Evolutionary conservation across 2,888 invertebrate genomes (phyloP).

Genomic region (Hololepta plana): DNA sequence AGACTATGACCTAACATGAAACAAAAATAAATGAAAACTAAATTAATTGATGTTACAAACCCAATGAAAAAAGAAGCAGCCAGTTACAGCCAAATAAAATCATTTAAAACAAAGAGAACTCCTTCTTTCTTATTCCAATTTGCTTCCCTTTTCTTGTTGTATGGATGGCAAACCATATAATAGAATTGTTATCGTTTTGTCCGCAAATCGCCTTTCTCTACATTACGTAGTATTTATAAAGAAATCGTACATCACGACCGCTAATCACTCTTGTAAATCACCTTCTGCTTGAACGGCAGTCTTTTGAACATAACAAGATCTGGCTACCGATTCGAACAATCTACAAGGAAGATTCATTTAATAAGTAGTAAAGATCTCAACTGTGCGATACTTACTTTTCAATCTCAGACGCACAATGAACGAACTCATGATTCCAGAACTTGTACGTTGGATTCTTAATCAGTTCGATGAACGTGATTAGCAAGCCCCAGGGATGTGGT

Average conservation of each 20-base stretch:
- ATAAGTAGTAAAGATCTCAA: constrained; percentile 2
- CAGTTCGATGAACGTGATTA: constrained; percentile 97
- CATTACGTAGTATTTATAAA: constrained; percentile 4
- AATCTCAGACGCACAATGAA: constrained; percentile 98
- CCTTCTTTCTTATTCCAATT: no score
- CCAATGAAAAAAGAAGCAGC: constrained; percentile 9
- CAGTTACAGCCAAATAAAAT: constrained; percentile 12
- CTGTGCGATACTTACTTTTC: constrained; percentile 69
- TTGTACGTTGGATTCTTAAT: constrained; percentile 97
- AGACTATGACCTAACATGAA: constrained; percentile 17
- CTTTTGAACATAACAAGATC: constrained; percentile 85
- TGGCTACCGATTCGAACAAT: constrained; percentile 88
- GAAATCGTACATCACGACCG: constrained; percentile 24
- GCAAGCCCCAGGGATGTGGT: constrained; percentile 97
- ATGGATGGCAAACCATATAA: constrained; percentile 5
- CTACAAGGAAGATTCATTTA: constrained; percentile 30
- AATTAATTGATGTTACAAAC: constrained; percentile 7
- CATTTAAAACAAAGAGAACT: no score
- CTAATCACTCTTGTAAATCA: constrained; percentile 55
- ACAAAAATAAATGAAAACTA: constrained; percentile 9
- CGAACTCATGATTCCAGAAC: constrained; percentile 99
- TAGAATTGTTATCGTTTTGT: constrained; percentile 7
- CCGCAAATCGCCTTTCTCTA: constrained; percentile 4
- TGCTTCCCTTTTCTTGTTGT: constrained; percentile 3
- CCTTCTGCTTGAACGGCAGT: constrained; percentile 45